Conservation (phyloP, 2,888 invertebrate species). For the Drosophila paranaensis region DNA sequence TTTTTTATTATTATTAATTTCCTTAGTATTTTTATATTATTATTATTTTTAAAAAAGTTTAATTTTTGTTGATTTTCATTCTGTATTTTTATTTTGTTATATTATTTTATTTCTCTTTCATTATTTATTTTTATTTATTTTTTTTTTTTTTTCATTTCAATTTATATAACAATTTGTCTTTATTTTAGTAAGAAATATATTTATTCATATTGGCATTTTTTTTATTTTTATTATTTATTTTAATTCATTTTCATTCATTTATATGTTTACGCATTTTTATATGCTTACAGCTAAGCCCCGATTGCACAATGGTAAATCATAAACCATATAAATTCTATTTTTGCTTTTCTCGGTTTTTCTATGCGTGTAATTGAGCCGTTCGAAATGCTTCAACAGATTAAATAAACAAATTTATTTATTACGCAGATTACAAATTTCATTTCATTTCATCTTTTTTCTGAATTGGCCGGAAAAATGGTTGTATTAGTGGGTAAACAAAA, state of each 20-base stretch:
- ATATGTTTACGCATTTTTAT: not conserved
- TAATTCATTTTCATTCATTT: not conserved
- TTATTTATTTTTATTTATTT: not conserved
- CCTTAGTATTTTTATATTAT: too few relatives aligned
- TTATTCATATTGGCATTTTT: too few relatives aligned
- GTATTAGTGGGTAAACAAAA: not conserved
- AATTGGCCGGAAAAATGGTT: not conserved
- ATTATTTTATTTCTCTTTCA: not conserved
- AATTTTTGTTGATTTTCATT: too few relatives aligned
- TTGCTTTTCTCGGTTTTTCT: not conserved
- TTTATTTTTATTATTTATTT: not conserved
- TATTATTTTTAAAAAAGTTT: too few relatives aligned
- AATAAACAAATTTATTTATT: slow-evolving; percentile 6
- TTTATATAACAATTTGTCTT: too few relatives aligned
- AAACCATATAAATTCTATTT: not conserved
- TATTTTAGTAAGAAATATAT: too few relatives aligned
- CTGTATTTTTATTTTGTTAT: too few relatives aligned
- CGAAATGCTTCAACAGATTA: slow-evolving; percentile 6
- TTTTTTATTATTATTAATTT: too few relatives aligned
- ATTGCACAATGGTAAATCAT: not conserved
- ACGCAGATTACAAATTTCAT: slow-evolving; percentile 6
- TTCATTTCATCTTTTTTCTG: not conserved
- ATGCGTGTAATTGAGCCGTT: slow-evolving; percentile 3
- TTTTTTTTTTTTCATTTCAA: too few relatives aligned
- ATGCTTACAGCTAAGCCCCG: not conserved